Evolutionary conservation across 1,140 invertebrate species (phyloP).

Genomic region (Rhysida immarginata): DNA sequence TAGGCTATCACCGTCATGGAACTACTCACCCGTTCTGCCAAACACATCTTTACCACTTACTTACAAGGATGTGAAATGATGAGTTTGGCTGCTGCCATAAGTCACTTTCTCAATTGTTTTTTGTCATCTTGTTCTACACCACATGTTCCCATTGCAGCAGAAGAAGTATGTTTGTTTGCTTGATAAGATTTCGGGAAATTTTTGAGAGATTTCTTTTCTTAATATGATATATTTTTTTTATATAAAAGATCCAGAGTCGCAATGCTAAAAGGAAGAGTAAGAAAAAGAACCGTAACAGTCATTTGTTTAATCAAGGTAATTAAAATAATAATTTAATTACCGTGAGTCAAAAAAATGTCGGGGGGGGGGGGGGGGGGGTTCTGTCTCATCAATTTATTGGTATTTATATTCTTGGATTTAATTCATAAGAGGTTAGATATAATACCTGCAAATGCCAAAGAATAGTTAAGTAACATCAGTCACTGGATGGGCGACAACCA

Average conservation of each 20-base stretch:
- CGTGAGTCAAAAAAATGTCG: too few relatives aligned
- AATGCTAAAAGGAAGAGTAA: conserved; percentile 48
- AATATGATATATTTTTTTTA: conserved; percentile 1
- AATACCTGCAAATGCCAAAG: too few relatives aligned
- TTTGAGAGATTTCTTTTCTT: background rate
- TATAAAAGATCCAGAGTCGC: conserved; percentile 36
- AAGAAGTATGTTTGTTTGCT: conserved; percentile 38
- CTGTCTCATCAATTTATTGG: too few relatives aligned
- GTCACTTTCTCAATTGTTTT: conserved; percentile 91
- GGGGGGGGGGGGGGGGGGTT: too few relatives aligned
- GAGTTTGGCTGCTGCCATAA: conserved; percentile 69
- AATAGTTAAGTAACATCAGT: too few relatives aligned
- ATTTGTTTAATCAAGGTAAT: too few relatives aligned
- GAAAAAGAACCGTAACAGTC: too few relatives aligned
- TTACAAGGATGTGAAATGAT: conserved; percentile 81
- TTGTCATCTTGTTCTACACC: conserved; percentile 51
- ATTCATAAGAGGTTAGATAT: too few relatives aligned
- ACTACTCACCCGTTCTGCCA: conserved; percentile 68
- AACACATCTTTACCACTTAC: conserved; percentile 84
- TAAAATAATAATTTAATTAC: too few relatives aligned
- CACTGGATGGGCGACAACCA: too few relatives aligned
- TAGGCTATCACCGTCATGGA: conserved; percentile 75
- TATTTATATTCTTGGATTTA: too few relatives aligned
- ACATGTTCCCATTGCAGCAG: conserved; percentile 33
- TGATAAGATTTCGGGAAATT: background rate